Conservation (phyloP, 2,888 invertebrate genomes). For the Spilarctia lutea region DNA sequence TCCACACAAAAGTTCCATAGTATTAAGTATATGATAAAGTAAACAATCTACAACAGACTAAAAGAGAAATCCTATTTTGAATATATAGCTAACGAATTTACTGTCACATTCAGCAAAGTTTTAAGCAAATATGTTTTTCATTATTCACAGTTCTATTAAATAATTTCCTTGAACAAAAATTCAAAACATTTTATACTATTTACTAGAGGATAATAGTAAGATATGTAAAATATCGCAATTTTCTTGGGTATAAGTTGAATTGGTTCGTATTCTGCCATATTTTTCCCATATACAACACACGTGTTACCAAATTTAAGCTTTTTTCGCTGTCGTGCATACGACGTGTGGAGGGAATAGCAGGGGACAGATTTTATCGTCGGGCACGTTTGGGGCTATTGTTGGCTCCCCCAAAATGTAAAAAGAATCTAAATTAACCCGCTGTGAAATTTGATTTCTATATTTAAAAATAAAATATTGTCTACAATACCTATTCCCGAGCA, state of each 20-base stretch:
- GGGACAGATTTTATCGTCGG: constrained; percentile 62
- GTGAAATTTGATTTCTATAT: constrained; percentile 60
- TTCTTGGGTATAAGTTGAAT: constrained; percentile 42
- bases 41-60: background rate
- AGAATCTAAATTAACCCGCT: constrained; percentile 61
- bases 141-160: background rate
- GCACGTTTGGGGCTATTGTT: constrained; percentile 51
- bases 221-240: constrained; percentile 46
- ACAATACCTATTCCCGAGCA: constrained; percentile 15
- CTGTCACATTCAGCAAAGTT: background rate
- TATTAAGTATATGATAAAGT: background rate
- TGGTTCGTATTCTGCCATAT: constrained; percentile 48
- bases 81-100: background rate
- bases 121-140: background rate
- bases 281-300: constrained; percentile 52
- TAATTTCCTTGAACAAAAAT: background rate
- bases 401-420: constrained; percentile 56
- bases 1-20: background rate
- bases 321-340: constrained; percentile 55
- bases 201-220: constrained; percentile 8
- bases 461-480: constrained; percentile 53
- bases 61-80: background rate
- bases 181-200: background rate
- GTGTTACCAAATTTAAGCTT: constrained; percentile 59
- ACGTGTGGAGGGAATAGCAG: constrained; percentile 49